Conservation (phyloP, 2,888 invertebrate genomes). For the Sphinx pinastri region DNA sequence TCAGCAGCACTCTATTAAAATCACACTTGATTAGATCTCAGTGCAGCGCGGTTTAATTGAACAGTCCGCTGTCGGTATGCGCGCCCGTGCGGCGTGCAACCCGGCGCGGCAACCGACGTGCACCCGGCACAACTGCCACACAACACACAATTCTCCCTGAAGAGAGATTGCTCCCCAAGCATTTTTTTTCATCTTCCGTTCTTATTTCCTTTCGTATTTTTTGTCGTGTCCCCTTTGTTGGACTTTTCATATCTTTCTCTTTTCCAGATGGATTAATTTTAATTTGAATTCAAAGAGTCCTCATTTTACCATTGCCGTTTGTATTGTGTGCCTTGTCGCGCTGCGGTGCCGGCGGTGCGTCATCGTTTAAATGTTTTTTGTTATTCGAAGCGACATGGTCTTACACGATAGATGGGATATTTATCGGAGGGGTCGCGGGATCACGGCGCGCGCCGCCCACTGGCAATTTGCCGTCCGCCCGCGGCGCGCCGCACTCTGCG, state of each 20-base stretch:
- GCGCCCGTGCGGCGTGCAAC: conserved; percentile 35
- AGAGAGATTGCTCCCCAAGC: conserved; percentile 44
- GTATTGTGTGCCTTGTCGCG: conserved; percentile 35
- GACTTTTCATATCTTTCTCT: conserved; percentile 76
- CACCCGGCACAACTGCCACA: conserved; percentile 34
- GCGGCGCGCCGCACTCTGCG: conserved; percentile 58
- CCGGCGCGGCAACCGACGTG: conserved; percentile 40
- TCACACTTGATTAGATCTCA: conserved; percentile 77
- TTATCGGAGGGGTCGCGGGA: conserved; percentile 76
- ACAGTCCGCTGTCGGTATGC: conserved; percentile 65
- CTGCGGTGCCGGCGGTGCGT: not conserved
- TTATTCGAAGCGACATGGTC: conserved; percentile 36
- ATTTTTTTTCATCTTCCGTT: conserved; percentile 59
- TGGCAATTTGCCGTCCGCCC: conserved; percentile 72
- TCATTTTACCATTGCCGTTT: conserved; percentile 39
- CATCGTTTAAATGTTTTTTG: conserved; percentile 38
- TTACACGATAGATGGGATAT: conserved; percentile 64
- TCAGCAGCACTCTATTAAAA: conserved; percentile 72
- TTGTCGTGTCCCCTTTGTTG: conserved; percentile 70
- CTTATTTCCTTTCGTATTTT: conserved; percentile 66
- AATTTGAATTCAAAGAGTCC: conserved; percentile 69
- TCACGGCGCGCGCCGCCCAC: conserved; percentile 74
- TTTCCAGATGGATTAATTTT: conserved; percentile 77
- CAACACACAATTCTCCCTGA: conserved; percentile 26
- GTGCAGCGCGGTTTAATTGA: conserved; percentile 71